Conservation (phyloP, 2,888 invertebrate genomes). For the Deilephila porcellus region DNA sequence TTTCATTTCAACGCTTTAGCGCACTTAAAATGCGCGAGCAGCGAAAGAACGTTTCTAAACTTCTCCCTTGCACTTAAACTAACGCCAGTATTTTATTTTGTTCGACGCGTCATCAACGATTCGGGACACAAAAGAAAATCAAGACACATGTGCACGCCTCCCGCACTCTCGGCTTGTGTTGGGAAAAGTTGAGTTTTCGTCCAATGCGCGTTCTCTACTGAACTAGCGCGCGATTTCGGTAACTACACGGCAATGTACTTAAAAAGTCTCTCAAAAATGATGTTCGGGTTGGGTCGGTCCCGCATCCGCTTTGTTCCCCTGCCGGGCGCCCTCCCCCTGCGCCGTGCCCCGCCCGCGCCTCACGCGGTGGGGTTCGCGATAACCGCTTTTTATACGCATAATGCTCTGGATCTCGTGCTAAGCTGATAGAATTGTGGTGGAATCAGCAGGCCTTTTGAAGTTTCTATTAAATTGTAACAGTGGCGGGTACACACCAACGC, state of each 20-base stretch:
- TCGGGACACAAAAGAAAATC: slow-evolving; percentile 49
- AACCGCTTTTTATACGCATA: slow-evolving; percentile 84
- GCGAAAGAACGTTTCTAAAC: slow-evolving; percentile 50
- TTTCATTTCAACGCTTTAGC: slow-evolving; percentile 61
- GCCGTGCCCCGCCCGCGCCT: slow-evolving; percentile 35
- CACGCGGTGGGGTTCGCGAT: slow-evolving; percentile 63
- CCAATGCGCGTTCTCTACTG: slow-evolving; percentile 48
- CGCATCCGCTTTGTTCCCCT: slow-evolving; percentile 50
- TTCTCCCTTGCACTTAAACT: slow-evolving; percentile 41
- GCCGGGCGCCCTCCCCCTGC: slow-evolving; percentile 34
- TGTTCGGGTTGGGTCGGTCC: slow-evolving; percentile 53
- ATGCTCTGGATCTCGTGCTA: slow-evolving; percentile 80
- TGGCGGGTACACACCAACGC: slow-evolving; percentile 80
- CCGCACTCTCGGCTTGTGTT: slow-evolving; percentile 36
- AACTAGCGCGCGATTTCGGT: slow-evolving; percentile 49
- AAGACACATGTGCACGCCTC: slow-evolving; percentile 55
- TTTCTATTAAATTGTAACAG: slow-evolving; percentile 83
- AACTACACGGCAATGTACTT: slow-evolving; percentile 67
- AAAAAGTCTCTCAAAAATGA: slow-evolving; percentile 63
- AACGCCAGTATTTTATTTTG: slow-evolving; percentile 39
- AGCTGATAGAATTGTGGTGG: slow-evolving; percentile 84
- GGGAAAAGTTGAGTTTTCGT: slow-evolving; percentile 36
- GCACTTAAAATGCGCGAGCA: slow-evolving; percentile 50
- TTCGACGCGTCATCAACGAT: slow-evolving; percentile 46
- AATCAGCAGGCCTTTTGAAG: slow-evolving; percentile 83